These are phyloP conservation scores for Odontamblyopus rebecca DNA, from an alignment of 2,797 vertebrate genomes.

Conservation along the genomic window DNA sequence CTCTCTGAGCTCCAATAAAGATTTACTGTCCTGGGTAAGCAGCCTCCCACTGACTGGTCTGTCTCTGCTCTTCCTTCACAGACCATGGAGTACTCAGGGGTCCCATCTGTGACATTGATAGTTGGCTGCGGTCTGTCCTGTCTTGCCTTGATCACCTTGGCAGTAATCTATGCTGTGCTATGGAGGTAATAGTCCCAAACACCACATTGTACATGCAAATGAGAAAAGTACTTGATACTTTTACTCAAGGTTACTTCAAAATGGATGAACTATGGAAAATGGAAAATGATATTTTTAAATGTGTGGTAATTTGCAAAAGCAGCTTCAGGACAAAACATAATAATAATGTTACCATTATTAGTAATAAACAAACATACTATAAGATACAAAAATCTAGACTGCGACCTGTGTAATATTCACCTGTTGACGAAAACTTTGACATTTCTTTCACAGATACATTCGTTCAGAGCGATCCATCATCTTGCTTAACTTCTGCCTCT, in stretches of 20 bases:
- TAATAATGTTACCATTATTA: not conserved
- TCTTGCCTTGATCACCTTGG: constrained; percentile 93
- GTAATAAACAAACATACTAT: not conserved
- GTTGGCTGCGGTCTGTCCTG: constrained; percentile 98
- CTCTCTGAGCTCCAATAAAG: constrained; percentile 55
- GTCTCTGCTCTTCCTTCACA: constrained; percentile 75
- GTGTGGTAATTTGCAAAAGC: not conserved
- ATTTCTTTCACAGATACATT: constrained; percentile 82
- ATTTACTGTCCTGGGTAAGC: constrained; percentile 60
- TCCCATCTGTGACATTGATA: constrained; percentile 98
- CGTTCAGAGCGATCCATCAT: constrained; percentile 98
- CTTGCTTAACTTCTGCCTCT: constrained; percentile 98
- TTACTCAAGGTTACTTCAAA: not conserved
- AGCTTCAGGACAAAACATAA: not conserved
- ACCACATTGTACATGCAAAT: constrained; percentile 1
- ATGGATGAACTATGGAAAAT: not conserved
- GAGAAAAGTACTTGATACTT: not conserved
- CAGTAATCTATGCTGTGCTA: constrained; percentile 93
- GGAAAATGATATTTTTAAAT: not conserved
- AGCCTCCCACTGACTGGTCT: constrained; percentile 60
- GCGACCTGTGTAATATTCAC: not conserved
- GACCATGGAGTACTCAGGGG: constrained; percentile 98
- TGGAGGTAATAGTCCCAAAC: constrained; percentile 87
- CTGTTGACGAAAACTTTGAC: constrained; percentile 3
- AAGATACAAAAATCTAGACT: not conserved